Evolutionary conservation across 2,113 vertebrate genomes (phyloP), one percentile per base, ranked within the genome.

Genomic region (Sarotherodon lohbergeri): DNA sequence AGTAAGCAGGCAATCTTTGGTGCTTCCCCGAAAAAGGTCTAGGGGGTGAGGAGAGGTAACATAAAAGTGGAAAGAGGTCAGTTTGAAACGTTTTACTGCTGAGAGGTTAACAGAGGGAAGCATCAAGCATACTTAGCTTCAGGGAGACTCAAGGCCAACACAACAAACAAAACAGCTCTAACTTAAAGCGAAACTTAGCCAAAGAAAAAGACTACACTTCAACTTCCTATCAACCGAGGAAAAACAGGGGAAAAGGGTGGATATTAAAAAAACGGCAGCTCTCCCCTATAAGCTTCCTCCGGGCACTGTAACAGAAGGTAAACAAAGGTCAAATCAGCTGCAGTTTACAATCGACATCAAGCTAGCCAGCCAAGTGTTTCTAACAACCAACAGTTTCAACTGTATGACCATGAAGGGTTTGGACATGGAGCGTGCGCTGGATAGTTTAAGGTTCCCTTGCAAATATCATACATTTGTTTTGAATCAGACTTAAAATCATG

Each of bases 101-200:
- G 19, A 68, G 34, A 68, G 61, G 61, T 68, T 68, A 39, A 68
- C 34, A 68, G 0, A 22, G 34, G 4, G 61, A 68, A 68, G 6
- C 61, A 68, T 39, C 34, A 68, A 66, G 34, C 34, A 66, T 22
- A 12, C 34, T 66, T 39, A 66, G 19, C 34, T 13, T 66, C 34
- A 68, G 10, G 19, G 4, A 0, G 34, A 66, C 34, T 6, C 61
- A 39, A 66, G 61, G 34, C 61, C 34, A 68, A 68, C 34, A 39
- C 61, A 39, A 22, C 34, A 68, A 39, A 5, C 19, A 68, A 68
- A 68, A 22, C 61, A 5, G 11, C 61, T 13, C 19, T 39, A 39
- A 0, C 34, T 68, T 68, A 39, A 39, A 22, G 34, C 0, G 0
- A 66, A 66, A 66, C 32, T 2, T 66, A n/a, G 61, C 34, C 19